Evolutionary conservation across 2,113 vertebrate species (phyloP), one percentile per base, ranked within the genome.

Genomic region (Zosterops japonicus): DNA sequence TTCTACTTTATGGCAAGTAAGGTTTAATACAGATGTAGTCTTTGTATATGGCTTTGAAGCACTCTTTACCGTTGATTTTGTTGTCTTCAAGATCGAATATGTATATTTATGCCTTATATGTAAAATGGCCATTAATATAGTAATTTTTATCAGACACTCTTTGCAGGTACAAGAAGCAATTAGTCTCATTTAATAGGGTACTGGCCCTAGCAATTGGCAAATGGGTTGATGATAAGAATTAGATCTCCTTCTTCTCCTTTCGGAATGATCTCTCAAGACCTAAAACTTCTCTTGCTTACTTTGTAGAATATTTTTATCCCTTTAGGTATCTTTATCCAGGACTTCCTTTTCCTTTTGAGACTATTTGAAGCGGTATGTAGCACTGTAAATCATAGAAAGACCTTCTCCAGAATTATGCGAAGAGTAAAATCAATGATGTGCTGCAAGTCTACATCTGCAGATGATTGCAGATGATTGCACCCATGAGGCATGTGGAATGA

Each of bases 401-500:
- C 11, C 25, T 81, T 61, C 42, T 90, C 68, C 69, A 71, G 44
- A 64, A 94, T 91, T 81, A 78, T 1, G 0, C 53, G 80, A 87
- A 81, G 39, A 84, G 35, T 93, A 78, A 93, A 89, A 97, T 92
- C 69, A 71, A 72, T 76, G 79, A 94, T 29, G 77, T 77, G 60
- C 60, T 88, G 41, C 49, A 83, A 96, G 47, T 68, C 49, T 56
- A 68, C 92, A 95, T 83, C 92, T 93, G 90, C 64, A 90, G 83
- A 52, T 94, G 93, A 96, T 89, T 95, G 94, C 68, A 95, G 71
- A 87, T 91, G 50, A 95, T 70, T 91, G 56, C 46, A 94, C 80
- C 76, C 92, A 53, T 25, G 36, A 91, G 90, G 47, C 64, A 75
- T 3, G 6, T 24, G 27, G 36, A 88, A 90, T 72, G 90, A 90